These are phyloP conservation scores for Drosophila triauraria DNA, from an alignment of 1,140 invertebrate genomes.

Conservation along the genomic window DNA sequence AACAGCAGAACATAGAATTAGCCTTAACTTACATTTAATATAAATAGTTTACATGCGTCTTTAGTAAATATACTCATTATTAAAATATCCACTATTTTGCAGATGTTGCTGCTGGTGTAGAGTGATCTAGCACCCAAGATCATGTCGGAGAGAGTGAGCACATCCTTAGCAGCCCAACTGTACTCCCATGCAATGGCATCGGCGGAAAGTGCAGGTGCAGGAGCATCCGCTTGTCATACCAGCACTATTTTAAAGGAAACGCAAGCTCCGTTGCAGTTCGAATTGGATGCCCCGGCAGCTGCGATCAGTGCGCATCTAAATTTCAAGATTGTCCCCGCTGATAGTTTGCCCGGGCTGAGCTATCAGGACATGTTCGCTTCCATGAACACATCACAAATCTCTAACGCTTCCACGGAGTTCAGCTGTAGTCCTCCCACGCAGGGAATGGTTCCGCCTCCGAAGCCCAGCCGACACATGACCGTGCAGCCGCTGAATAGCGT, in stretches of 20 bases:
- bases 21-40: background rate
- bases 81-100: slow-evolving; percentile 4
- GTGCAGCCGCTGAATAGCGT: slow-evolving; percentile 76
- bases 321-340: slow-evolving; percentile 74
- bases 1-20: too few species aligned
- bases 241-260: slow-evolving; percentile 35
- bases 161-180: slow-evolving; percentile 61
- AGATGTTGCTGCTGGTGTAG: slow-evolving; percentile 41
- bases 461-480: slow-evolving; percentile 74
- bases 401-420: slow-evolving; percentile 80
- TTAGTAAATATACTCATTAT: background rate
- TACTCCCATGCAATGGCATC: slow-evolving; percentile 68
- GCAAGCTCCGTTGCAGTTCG: slow-evolving; percentile 54
- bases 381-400: slow-evolving; percentile 85
- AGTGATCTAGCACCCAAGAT: slow-evolving; percentile 9
- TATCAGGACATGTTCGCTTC: slow-evolving; percentile 78
- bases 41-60: background rate
- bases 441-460: slow-evolving; percentile 45
- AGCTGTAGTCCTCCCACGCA: slow-evolving; percentile 62
- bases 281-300: slow-evolving; percentile 65
- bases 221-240: slow-evolving; percentile 32
- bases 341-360: slow-evolving; percentile 59
- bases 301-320: slow-evolving; percentile 74
- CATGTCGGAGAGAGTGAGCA: slow-evolving; percentile 75
- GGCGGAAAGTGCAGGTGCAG: slow-evolving; percentile 14